Evolutionary conservation across 2,113 vertebrate species (phyloP).

Genomic region (pig (Sus scrofa)): T2T-Sscrofa CM000813.6:34550501-34551000

Average conservation of each 20-base stretch:
- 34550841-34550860: neutral
- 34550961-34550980: neutral
- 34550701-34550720: neutral
- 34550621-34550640: neutral
- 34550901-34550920: neutral
- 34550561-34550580: neutral
- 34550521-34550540: neutral
- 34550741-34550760: too few relatives aligned
- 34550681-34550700: neutral
- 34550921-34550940: neutral
- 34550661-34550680: neutral
- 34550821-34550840: neutral
- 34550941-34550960: neutral
- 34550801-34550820: neutral
- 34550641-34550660: neutral
- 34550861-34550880: neutral
- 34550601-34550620: neutral
- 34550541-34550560: neutral
- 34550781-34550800: neutral
- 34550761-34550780: slow-evolving; percentile 28
- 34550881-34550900: neutral
- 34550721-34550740: neutral
- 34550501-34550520: neutral
- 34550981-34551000: neutral
- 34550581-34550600: neutral